Conservation (phyloP, 1,140 invertebrate species). For the Aphaenogaster rudis region DNA sequence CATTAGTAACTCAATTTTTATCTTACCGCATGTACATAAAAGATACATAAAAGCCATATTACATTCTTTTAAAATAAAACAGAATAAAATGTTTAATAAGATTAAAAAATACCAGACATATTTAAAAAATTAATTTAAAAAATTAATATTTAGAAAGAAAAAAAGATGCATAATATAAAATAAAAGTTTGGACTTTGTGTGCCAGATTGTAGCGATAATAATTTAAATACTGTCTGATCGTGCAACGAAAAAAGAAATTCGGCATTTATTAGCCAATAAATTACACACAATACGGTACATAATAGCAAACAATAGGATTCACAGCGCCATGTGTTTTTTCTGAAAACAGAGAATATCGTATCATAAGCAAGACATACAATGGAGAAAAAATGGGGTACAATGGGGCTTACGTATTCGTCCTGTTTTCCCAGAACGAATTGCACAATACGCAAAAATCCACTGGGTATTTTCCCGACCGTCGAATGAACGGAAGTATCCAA, state of each 20-base stretch:
- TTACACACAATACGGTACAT: not conserved
- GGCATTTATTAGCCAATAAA: constrained; percentile 35
- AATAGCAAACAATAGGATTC: constrained; percentile 28
- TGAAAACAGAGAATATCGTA: constrained; percentile 19
- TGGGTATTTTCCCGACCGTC: constrained; percentile 47
- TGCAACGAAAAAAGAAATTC: constrained; percentile 7
- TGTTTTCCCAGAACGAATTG: constrained; percentile 44
- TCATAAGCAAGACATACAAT: constrained; percentile 48
- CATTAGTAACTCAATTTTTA: not conserved
- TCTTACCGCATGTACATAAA: not conserved
- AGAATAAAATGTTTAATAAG: not conserved
- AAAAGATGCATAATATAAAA: not conserved
- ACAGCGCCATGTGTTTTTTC: not conserved
- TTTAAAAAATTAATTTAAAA: not conserved
- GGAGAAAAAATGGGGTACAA: constrained; percentile 46
- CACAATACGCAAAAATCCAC: constrained; percentile 57
- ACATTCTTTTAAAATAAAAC: not conserved
- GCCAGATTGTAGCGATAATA: not conserved
- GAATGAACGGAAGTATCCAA: constrained; percentile 52
- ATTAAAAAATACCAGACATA: not conserved
- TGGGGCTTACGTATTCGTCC: constrained; percentile 34
- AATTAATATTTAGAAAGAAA: not conserved
- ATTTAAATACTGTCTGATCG: constrained; percentile 5
- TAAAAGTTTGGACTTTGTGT: not conserved
- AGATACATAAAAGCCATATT: not conserved